Evolutionary conservation across 2,797 vertebrate species (phyloP).

Genomic region (Argentina silus): DNA sequence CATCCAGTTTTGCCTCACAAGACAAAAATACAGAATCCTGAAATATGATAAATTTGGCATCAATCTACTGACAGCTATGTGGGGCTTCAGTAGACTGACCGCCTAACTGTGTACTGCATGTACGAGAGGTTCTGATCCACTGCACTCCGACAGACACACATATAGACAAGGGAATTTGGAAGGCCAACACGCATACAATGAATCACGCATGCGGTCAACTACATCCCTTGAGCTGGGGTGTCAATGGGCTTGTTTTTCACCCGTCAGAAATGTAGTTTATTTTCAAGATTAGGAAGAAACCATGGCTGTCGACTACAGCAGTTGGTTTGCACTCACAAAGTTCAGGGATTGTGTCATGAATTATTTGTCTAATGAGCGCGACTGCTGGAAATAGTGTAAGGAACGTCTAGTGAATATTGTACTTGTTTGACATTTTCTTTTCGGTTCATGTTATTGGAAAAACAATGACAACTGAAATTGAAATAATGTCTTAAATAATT

Average conservation of each 20-base stretch:
- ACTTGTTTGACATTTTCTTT: background rate
- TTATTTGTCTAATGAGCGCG: conserved; percentile 4
- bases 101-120: conserved; percentile 80
- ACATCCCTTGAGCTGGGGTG: conserved; percentile 69
- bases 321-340: conserved; percentile 27
- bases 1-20: conserved; percentile 79
- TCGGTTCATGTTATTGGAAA: background rate
- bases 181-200: conserved; percentile 78
- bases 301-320: conserved; percentile 31
- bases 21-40: conserved; percentile 79
- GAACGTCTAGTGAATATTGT: background rate
- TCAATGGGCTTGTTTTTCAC: conserved; percentile 72
- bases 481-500: conserved; percentile 26
- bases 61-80: conserved; percentile 77
- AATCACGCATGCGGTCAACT: conserved; percentile 78
- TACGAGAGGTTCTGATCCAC: conserved; percentile 81
- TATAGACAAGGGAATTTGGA: conserved; percentile 80
- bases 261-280: conserved; percentile 67
- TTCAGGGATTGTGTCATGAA: conserved; percentile 6
- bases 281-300: conserved; percentile 66
- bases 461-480: background rate
- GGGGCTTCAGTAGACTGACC: conserved; percentile 79
- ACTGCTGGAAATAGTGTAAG: background rate
- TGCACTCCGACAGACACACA: conserved; percentile 80
- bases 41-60: conserved; percentile 81